Base-by-base conservation (phyloP, 2,113 vertebrate species). In the Ammodytes marinus region DNA sequence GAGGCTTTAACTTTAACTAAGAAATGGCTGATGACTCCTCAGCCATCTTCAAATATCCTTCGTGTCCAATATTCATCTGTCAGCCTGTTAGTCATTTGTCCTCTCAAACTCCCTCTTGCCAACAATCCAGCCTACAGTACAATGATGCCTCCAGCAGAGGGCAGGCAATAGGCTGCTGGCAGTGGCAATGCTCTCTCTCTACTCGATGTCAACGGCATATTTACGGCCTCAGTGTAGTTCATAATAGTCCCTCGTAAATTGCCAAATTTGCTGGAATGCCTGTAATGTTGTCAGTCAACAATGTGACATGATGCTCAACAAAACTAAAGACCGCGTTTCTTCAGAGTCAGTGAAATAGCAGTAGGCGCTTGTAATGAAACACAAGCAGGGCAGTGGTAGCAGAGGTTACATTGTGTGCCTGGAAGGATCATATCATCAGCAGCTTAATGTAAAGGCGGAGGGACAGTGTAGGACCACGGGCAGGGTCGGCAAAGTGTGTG, bases 71-170 rank as follows among this genome's bases (percentile, higher is more conserved):
- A 2, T 17, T 54, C 4, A 13, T 79, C 17, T 15, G 27, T 59
- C 6, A 17, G 19, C 40, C 7, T 65, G 43, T 53, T 40, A 27
- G 27, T 58, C 3, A 52, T 66, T 42, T 53, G 5, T 40, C n/a
- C 46, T 27, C 42, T 5, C 5, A 19, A 17, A 11, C 12, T 49
- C 58, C 8, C 4, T 80, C 55, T 14, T n/a, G 40, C 60, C 6
- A 68, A 57, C 50, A 74, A 52, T 54, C 19, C 35, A 66, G 27
- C 17, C 69, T 42, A 47, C 74, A 78, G 59, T 85, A 1, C 60
- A 27, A 53, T 47, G 45, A 47, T 59, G 53, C 67, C 69, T 81
- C 90, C 93, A 94, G 87, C 87, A 92, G 93, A 79, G 91, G 92
- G 91, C 90, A 88, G 85, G 46, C 55, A 65, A n/a, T 37, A 55